phyloP scores from a whole-genome alignment of 2,113 vertebrate genomes.

The Suncus etruscus region DNA sequence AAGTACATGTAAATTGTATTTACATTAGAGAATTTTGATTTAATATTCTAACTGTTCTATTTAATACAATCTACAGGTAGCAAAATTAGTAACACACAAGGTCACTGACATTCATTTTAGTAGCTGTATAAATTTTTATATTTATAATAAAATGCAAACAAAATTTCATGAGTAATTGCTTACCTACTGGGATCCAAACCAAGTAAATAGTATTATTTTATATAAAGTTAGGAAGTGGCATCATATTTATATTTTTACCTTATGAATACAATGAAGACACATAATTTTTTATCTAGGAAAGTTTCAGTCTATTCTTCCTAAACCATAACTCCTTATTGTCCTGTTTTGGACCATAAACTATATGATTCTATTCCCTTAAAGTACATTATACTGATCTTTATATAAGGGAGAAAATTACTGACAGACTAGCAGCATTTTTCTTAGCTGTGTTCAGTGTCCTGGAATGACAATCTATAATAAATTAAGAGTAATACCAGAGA shows the following conservation, averaged over 20 bases:
- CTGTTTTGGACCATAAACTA: not conserved
- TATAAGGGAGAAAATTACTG: not conserved
- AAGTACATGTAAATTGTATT: too few species aligned
- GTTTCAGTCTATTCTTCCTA: not conserved
- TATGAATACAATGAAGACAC: conserved; percentile 6
- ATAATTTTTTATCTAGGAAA: not conserved
- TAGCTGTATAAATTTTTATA: not conserved
- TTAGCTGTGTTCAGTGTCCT: not conserved
- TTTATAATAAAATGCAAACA: not conserved
- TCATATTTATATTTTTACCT: not conserved
- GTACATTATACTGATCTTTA: not conserved
- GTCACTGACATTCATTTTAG: not conserved
- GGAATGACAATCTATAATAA: not conserved
- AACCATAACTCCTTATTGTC: not conserved
- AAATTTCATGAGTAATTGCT: not conserved
- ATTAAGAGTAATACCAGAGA: conserved; percentile 39
- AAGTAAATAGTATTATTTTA: not conserved
- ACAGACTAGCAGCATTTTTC: not conserved
- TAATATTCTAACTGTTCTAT: not conserved
- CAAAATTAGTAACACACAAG: not conserved
- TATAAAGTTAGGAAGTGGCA: not conserved
- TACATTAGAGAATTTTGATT: not conserved
- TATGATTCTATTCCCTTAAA: not conserved
- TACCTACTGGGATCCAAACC: not conserved
- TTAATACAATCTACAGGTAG: not conserved